Conservation (phyloP, 1,140 invertebrate genomes). For the Octopus sinensis region DNA sequence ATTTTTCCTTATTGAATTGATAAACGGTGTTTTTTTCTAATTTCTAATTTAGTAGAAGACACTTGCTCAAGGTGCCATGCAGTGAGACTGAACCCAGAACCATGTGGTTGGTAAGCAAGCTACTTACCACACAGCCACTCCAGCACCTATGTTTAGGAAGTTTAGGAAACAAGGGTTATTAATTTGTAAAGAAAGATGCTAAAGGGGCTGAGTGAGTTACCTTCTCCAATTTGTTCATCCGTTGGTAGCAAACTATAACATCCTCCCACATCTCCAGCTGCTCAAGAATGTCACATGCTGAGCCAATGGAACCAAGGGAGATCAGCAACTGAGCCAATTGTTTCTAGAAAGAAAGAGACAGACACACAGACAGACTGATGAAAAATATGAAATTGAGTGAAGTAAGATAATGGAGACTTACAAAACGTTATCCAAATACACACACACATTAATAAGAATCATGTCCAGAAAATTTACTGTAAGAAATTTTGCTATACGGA, state of each 20-base stretch:
- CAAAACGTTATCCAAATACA: background rate
- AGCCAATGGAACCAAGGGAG: constrained; percentile 77
- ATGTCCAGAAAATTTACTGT: background rate
- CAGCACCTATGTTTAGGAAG: too few relatives aligned
- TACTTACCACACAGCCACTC: too few relatives aligned
- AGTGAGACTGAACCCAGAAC: too few relatives aligned
- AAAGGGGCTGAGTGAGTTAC: constrained; percentile 49
- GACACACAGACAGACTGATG: background rate
- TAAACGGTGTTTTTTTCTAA: too few relatives aligned
- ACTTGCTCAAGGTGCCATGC: too few relatives aligned
- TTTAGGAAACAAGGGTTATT: too few relatives aligned
- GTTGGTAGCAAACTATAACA: constrained; percentile 85
- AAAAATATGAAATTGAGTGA: too few relatives aligned
- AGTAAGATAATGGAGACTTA: too few relatives aligned
- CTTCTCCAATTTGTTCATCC: constrained; percentile 78
- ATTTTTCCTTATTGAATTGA: too few relatives aligned
- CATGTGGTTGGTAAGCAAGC: too few relatives aligned
- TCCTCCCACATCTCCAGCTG: constrained; percentile 86
- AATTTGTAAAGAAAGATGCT: too few relatives aligned
- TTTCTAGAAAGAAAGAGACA: constrained; percentile 52
- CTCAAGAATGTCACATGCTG: constrained; percentile 81
- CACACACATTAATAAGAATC: background rate
- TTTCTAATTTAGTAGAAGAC: too few relatives aligned
- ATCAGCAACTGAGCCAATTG: constrained; percentile 76
- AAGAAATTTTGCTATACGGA: background rate